Conservation (phyloP, 2,888 invertebrate genomes). For the Macrosoma leucophasiata region DNA sequence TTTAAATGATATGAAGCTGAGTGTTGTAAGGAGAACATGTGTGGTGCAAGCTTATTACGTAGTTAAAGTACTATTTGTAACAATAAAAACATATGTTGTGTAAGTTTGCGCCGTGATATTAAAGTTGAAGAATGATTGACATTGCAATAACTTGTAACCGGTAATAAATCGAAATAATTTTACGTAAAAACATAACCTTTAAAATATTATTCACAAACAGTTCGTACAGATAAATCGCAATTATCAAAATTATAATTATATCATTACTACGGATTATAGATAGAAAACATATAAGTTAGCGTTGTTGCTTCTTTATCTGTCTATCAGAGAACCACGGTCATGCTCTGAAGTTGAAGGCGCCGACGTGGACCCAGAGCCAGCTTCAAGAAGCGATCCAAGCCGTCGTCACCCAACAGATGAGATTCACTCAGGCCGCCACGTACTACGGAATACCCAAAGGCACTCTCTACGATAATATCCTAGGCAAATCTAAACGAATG, state of each 20-base stretch:
- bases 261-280: constrained; percentile 28
- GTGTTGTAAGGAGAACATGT: constrained; percentile 9
- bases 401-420: constrained; percentile 84
- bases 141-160: no score
- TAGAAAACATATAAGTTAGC: constrained; percentile 25
- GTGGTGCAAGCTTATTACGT: constrained; percentile 6
- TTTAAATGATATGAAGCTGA: constrained; percentile 20
- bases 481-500: constrained; percentile 86
- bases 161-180: no score
- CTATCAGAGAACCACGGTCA: constrained; percentile 73
- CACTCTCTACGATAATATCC: constrained; percentile 85
- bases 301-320: constrained; percentile 45
- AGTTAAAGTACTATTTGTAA: no score
- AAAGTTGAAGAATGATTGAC: no score
- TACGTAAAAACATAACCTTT: no score
- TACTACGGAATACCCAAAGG: constrained; percentile 85
- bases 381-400: constrained; percentile 85
- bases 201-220: no score
- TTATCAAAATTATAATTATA: no score
- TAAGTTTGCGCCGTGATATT: no score
- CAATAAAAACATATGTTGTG: no score
- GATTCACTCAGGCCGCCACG: constrained; percentile 84
- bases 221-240: no score
- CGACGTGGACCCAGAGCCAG: constrained; percentile 83
- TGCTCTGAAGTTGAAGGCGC: constrained; percentile 83